phyloP scores from a whole-genome alignment of 2,113 vertebrate genomes.

The Bombycilla garrulus region DNA sequence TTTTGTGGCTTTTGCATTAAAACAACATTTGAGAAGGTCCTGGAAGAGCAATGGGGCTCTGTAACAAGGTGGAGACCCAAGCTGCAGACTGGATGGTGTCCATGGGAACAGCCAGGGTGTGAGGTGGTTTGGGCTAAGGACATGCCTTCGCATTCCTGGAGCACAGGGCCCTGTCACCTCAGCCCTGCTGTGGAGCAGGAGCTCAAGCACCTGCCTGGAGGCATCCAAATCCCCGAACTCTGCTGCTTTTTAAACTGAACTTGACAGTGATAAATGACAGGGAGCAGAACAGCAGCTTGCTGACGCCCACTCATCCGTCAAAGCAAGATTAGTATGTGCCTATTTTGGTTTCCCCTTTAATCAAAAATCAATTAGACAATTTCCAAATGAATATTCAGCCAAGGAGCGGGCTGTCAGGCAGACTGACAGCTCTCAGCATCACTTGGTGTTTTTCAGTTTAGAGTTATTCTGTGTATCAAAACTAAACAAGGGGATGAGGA shows the following conservation, averaged over 20 bases:
- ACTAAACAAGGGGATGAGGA: background rate
- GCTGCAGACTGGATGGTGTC: rapidly evolving
- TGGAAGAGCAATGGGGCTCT: background rate
- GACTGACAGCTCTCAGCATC: background rate
- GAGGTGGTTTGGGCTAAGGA: background rate
- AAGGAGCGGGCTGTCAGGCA: background rate
- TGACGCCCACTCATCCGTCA: slow-evolving; percentile 16
- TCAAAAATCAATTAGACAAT: slow-evolving; percentile 51
- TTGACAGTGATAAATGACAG: slow-evolving; percentile 14
- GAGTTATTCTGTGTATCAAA: background rate
- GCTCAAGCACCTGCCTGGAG: background rate
- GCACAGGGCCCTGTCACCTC: background rate
- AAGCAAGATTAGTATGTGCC: slow-evolving; percentile 8
- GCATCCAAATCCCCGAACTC: background rate
- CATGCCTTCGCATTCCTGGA: background rate
- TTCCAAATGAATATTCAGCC: slow-evolving; percentile 49
- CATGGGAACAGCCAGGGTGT: background rate
- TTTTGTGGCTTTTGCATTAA: background rate
- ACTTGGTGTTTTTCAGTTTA: background rate
- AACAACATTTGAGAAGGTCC: background rate
- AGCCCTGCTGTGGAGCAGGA: background rate
- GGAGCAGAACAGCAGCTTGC: background rate
- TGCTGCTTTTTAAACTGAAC: background rate
- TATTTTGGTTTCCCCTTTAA: slow-evolving; percentile 40
- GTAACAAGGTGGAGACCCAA: background rate